phyloP scores from a whole-genome alignment of 2,888 invertebrate species.

The Agrotis ipsilon region DNA sequence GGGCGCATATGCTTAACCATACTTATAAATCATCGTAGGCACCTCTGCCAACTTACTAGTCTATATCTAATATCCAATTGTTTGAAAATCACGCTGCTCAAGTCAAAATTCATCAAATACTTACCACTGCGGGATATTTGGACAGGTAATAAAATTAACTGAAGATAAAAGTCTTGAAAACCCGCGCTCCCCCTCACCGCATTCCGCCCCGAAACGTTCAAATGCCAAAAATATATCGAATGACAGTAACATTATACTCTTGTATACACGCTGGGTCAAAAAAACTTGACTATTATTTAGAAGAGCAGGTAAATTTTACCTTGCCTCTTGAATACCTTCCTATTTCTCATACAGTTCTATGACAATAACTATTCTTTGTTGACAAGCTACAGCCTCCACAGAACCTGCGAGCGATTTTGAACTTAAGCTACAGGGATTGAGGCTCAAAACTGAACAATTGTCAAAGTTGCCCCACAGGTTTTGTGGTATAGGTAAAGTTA shows the following conservation, averaged over 20 bases:
- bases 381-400: conserved; percentile 54
- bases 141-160: conserved; percentile 35
- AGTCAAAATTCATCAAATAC: conserved; percentile 10
- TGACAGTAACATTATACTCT: conserved; percentile 76
- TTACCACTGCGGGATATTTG: conserved; percentile 1
- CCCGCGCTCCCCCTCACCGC: conserved; percentile 22
- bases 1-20: conserved; percentile 33
- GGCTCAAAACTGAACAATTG: conserved; percentile 5
- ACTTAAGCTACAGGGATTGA: conserved; percentile 25
- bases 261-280: conserved; percentile 63
- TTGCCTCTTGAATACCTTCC: conserved; percentile 73
- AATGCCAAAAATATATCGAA: conserved; percentile 73
- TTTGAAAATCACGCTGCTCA: not conserved
- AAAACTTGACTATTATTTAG: conserved; percentile 81
- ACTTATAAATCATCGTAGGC: conserved; percentile 18
- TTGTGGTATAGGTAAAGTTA: conserved; percentile 55
- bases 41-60: conserved; percentile 10
- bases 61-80: not conserved
- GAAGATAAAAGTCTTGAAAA: conserved; percentile 26
- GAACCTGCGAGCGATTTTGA: conserved; percentile 33
- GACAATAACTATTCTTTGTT: conserved; percentile 74
- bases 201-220: conserved; percentile 36
- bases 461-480: conserved; percentile 26
- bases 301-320: conserved; percentile 84
- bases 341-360: conserved; percentile 69